Evolutionary conservation across 1,140 invertebrate species (phyloP).

Genomic region (Arctopsyche grandis): DNA sequence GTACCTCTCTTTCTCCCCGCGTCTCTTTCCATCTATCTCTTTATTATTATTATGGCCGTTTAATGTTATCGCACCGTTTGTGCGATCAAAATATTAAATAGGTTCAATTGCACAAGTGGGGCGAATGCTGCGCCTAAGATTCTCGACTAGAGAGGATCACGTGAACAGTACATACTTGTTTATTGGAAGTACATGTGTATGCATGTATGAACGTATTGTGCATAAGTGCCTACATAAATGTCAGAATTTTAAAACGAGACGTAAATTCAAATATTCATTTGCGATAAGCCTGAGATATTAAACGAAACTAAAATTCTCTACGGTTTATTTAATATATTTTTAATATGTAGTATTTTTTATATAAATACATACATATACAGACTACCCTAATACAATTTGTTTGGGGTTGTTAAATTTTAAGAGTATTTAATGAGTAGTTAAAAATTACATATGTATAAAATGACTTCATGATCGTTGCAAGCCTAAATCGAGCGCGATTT

Average conservation of each 20-base stretch:
- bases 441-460: too few species aligned
- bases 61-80: slow-evolving; percentile 12
- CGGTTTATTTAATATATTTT: too few species aligned
- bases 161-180: not conserved
- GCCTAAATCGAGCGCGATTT: too few species aligned
- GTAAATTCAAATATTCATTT: not conserved
- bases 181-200: not conserved
- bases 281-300: not conserved
- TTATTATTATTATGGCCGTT: slow-evolving; percentile 16
- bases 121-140: not conserved
- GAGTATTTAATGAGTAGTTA: too few species aligned
- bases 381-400: too few species aligned
- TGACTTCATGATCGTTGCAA: too few species aligned
- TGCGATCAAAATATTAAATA: not conserved
- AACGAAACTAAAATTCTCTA: too few species aligned
- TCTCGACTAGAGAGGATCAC: not conserved
- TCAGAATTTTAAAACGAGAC: not conserved
- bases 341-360: too few species aligned
- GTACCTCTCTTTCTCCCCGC: not conserved
- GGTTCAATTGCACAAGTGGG: not conserved
- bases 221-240: not conserved
- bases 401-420: too few species aligned
- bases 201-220: not conserved
- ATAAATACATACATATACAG: too few species aligned
- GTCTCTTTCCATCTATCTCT: not conserved